Evolutionary conservation across 2,113 vertebrate genomes (phyloP).

Genomic region (Sula dactylatra): DNA sequence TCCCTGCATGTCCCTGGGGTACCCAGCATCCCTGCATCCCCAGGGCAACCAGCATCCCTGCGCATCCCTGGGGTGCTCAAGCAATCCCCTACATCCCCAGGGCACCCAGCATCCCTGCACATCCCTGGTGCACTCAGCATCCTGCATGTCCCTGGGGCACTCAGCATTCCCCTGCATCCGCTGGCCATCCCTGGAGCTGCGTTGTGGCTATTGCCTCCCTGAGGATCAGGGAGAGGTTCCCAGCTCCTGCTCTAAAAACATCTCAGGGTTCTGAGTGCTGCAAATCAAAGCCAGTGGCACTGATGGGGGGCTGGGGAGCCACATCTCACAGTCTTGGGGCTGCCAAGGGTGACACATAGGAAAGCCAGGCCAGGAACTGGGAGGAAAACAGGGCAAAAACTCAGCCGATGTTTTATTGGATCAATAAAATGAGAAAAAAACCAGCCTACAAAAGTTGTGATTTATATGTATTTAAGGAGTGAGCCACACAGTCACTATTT

Average conservation of each 20-base stretch:
- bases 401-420: neutral
- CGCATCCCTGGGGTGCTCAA: neutral
- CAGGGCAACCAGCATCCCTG: neutral
- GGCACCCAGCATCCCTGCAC: neutral
- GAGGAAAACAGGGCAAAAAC: neutral
- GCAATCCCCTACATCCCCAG: neutral
- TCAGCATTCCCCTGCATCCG: neutral
- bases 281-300: neutral
- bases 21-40: neutral
- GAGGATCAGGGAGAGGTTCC: neutral
- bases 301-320: accelerated
- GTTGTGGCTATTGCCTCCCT: accelerated
- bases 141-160: neutral
- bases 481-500: neutral
- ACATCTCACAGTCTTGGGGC: too few species aligned
- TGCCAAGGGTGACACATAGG: neutral
- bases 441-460: neutral
- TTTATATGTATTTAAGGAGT: neutral
- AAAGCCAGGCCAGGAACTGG: neutral
- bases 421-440: neutral
- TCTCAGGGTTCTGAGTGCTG: neutral
- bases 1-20: neutral
- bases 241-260: neutral
- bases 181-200: neutral
- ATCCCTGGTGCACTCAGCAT: neutral